Evolutionary conservation across 2,888 invertebrate genomes (phyloP), one percentile per base, ranked within the genome.

Genomic region (Melipona bicolor): DNA sequence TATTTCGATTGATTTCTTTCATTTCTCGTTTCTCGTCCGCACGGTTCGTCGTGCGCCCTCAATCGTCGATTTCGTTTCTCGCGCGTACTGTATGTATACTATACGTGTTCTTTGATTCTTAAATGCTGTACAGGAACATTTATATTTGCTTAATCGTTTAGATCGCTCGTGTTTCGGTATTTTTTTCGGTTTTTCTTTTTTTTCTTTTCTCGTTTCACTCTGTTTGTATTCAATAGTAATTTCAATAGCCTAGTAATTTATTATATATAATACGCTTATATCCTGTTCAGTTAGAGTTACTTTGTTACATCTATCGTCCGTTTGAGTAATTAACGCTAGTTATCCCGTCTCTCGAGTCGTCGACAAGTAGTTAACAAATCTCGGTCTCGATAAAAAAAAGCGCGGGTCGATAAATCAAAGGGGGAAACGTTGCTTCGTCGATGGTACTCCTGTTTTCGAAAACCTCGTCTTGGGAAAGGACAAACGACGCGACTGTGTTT

Each of bases 71-170:
- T 15, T 36, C 32, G 0, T 67, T 88, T 79, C 83, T 86, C 21
- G 32, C 32, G 32, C 43, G 43, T 9, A 9, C 2, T 9, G 24
- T n/a, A 24, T 52, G 32, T 59, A 49, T 68, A 21, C 9, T 68
- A 24, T 24, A 89, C 90, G 90, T 92, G 90, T 92, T 90, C 89
- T 93, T 93, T 93, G 93, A 94, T 94, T 93, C 92, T 94, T 94
- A 94, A 93, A 94, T 94, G 93, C 93, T 93, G 94, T 93, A 93
- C 93, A 94, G 94, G 94, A 94, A 94, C 94, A 93, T 94, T 93
- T 91, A 70, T 74, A 92, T 91, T 93, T 91, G 89, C 87, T 92
- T 93, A 89, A 87, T 79, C 85, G 75, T 83, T 87, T 87, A 85
- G 59, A 84, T 86, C 84, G 78, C 77, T 87, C 79, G 80, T 27